These are phyloP conservation scores for Tetrao urogallus DNA, from an alignment of 2,113 vertebrate species.

Conservation along the genomic window DNA sequence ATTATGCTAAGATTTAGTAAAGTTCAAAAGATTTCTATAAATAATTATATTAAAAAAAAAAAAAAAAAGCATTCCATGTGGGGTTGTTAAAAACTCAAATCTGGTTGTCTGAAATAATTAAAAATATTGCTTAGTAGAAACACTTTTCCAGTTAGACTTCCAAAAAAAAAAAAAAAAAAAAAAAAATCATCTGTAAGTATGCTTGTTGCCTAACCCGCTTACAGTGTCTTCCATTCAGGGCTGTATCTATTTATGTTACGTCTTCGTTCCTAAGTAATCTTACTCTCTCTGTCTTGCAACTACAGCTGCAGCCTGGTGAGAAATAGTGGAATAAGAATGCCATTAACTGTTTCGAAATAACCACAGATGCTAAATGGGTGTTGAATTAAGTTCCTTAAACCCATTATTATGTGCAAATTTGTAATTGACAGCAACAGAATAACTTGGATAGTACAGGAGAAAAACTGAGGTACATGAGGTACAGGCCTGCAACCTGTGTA, in stretches of 20 bases:
- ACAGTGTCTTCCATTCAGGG: too few species aligned
- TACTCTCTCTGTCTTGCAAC: background rate
- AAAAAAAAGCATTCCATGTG: background rate
- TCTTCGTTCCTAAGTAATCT: background rate
- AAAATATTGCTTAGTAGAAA: background rate
- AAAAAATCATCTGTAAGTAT: background rate
- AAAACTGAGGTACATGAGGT: background rate
- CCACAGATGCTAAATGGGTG: background rate
- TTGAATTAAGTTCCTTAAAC: background rate
- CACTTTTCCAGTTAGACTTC: background rate
- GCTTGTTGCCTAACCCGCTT: background rate
- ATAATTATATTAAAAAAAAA: background rate
- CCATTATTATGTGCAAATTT: background rate
- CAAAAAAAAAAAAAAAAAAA: background rate
- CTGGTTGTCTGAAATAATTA: background rate
- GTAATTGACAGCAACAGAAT: background rate
- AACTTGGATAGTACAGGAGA: background rate
- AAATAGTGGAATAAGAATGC: background rate
- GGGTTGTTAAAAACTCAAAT: background rate
- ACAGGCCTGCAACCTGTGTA: rapidly evolving
- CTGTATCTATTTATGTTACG: too few species aligned
- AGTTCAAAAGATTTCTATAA: background rate
- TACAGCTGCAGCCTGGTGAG: background rate
- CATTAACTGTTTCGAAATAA: background rate
- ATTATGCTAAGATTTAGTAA: background rate